Conservation (phyloP, 2,113 vertebrate genomes). For the Rhombomys opimus region DNA sequence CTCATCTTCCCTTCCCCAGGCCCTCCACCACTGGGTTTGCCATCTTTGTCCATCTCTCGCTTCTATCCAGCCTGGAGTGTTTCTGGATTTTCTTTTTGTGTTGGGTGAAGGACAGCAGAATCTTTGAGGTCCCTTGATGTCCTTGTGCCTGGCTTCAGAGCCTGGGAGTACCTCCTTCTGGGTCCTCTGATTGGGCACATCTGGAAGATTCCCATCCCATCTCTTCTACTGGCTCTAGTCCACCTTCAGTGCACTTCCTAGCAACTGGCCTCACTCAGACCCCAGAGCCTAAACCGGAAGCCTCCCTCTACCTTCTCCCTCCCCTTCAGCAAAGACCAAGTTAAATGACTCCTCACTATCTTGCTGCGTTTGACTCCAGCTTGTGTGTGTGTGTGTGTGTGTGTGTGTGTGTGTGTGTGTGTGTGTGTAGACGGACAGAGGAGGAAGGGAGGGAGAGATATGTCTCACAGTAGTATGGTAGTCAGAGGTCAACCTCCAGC, state of each 20-base stretch:
- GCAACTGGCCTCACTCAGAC: neutral
- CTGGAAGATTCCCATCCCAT: neutral
- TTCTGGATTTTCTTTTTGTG: neutral
- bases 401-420: neutral
- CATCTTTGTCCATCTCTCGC: neutral
- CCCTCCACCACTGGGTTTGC: too few relatives aligned
- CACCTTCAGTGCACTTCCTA: neutral
- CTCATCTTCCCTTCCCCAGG: rapidly evolving
- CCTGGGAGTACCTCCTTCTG: neutral
- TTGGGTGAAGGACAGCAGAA: neutral
- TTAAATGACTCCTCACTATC: neutral
- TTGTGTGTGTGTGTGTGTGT: neutral
- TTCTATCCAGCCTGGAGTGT: neutral
- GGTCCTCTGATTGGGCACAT: neutral
- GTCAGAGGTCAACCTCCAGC: neutral
- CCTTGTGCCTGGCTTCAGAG: neutral
- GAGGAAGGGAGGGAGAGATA: too few relatives aligned
- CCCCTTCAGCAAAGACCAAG: neutral
- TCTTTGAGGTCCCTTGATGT: neutral
- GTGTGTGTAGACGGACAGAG: neutral
- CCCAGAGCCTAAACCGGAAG: neutral
- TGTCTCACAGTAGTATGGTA: neutral
- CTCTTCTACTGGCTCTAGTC: neutral
- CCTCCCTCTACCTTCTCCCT: neutral
- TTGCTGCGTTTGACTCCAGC: neutral